Conservation (phyloP, 2,888 invertebrate genomes). For the Himalopsyche anomala region DNA sequence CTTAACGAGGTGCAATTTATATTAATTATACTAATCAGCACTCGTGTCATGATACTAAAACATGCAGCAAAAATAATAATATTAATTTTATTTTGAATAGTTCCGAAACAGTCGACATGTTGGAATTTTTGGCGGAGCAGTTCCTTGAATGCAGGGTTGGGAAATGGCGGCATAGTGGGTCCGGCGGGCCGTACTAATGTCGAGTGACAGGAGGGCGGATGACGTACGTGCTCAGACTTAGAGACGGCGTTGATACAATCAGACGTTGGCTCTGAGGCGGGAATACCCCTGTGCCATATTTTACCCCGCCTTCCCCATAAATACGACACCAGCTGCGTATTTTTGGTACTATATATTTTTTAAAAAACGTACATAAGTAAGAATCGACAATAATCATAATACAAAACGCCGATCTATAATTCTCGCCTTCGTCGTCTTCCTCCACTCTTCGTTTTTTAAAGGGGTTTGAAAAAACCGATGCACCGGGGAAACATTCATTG, state of each 20-base stretch:
- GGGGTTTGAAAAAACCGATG: too few relatives aligned
- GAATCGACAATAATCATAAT: too few relatives aligned
- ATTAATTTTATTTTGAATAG: background rate
- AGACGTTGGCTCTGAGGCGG: conserved; percentile 35
- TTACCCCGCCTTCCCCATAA: background rate
- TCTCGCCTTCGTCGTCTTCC: too few relatives aligned
- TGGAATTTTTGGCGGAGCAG: background rate
- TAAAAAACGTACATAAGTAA: background rate
- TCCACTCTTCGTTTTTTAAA: too few relatives aligned
- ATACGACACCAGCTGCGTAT: background rate
- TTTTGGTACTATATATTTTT: background rate
- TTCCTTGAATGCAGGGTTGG: background rate
- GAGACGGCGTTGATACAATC: conserved; percentile 53
- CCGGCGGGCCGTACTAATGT: conserved; percentile 39
- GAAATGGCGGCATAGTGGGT: background rate
- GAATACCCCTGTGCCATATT: background rate
- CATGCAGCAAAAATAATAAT: too few relatives aligned
- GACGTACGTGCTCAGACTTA: conserved; percentile 60
- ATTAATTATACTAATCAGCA: too few relatives aligned
- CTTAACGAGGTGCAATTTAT: too few relatives aligned
- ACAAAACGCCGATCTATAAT: too few relatives aligned
- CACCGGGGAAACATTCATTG: too few relatives aligned
- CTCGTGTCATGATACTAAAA: too few relatives aligned
- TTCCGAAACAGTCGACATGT: background rate
- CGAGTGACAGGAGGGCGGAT: conserved; percentile 57